Conservation (phyloP, 1,140 invertebrate species). For the Macrobrachium nipponense region DNA sequence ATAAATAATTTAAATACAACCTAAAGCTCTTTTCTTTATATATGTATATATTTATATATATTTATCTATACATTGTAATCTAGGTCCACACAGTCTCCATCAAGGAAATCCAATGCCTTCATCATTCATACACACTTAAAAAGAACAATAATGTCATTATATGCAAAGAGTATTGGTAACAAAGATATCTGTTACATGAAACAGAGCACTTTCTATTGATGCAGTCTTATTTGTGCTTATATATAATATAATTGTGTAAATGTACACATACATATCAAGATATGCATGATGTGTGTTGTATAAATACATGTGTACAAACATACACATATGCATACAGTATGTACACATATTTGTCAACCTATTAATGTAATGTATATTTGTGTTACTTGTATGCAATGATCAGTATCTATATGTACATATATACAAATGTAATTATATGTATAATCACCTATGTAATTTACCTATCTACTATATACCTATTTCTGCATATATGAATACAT, state of each 20-base stretch:
- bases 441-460: too few species aligned
- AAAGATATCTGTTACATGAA: constrained; percentile 54
- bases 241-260: constrained; percentile 33
- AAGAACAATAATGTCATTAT: constrained; percentile 39
- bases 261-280: constrained; percentile 23
- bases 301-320: too few species aligned
- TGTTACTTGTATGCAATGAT: too few species aligned
- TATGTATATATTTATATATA: constrained; percentile 18
- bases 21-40: constrained; percentile 28
- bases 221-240: constrained; percentile 57
- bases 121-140: constrained; percentile 38
- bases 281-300: neutral
- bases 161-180: constrained; percentile 55
- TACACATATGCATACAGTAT: neutral
- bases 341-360: constrained; percentile 5
- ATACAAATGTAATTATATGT: too few species aligned
- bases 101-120: too few species aligned
- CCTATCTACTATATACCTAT: too few species aligned
- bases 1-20: constrained; percentile 53
- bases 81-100: too few species aligned
- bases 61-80: neutral
- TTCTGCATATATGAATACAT: too few species aligned
- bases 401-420: too few species aligned
- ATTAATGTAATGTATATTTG: too few species aligned
- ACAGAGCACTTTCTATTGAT: constrained; percentile 57